Base-by-base conservation (phyloP, 2,888 invertebrate genomes). In the Drosophila acutilabella region DNA sequence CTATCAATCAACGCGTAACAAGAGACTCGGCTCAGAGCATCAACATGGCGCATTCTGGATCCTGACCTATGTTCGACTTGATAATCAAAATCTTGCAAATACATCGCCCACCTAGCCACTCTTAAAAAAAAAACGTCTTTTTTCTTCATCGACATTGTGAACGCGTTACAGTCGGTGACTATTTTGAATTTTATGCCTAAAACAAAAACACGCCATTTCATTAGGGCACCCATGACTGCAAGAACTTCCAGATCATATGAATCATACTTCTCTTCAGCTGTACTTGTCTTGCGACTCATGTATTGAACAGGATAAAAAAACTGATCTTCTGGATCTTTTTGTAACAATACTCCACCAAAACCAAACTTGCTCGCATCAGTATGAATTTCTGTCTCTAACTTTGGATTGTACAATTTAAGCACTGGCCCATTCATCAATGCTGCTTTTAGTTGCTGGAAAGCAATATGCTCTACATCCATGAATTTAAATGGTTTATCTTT, bases 291-390 rank as follows among this genome's bases (percentile, higher is more conserved):
- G 6, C 40, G 38, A 11, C 40, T 52, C 48, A 54, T 62, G 8
- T 62, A 56, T n/a, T 48, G 10, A 5, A 57, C 64, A 26, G 51
- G 30, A 16, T 64, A 50, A 18, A 48, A 57, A 23, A 13, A 14
- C 6, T 26, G 5, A 36, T 62, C 54, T 2, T 33, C 23, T 11
- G 16, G 11, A 11, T 45, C 10, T 10, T 23, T 64, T 10, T 60
- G 53, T 6, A 65, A 13, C 14, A 65, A 18, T 1, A 65, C 51
- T 0, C n/a, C 41, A 0, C 57, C 57, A 14, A 47, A 64, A 7
- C 40, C 58, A 44, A 20, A 52, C 18, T 66, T 54, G 11, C 36
- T 44, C 7, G 54, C 65, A 23, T 51, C 53, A n/a, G 50, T 57
- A 2, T 57, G 51, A 20, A 57, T 40, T 5, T 56, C 56, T 5